Evolutionary conservation across 2,888 invertebrate genomes (phyloP), one percentile per base, ranked within the genome.

Genomic region (Acrobasis suavella): DNA sequence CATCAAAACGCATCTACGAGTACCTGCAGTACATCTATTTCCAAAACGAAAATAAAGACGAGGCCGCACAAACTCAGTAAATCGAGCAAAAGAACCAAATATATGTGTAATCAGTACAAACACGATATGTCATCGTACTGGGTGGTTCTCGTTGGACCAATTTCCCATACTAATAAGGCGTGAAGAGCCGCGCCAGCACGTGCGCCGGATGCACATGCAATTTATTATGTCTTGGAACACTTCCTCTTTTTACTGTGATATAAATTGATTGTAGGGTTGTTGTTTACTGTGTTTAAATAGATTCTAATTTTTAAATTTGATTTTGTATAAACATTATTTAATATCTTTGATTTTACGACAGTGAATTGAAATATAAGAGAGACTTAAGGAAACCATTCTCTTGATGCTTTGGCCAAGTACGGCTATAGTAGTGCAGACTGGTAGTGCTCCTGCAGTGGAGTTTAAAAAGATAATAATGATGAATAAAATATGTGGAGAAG

Each of bases 141-240:
- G 82, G 81, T 81, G 81, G 82, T 73, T 69, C 67, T 69, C 66
- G 66, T 71, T 68, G 75, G 76, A 81, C 82, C 83, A 87, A 89
- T 89, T 90, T 85, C 83, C 79, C 74, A 75, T 72, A 82, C 79
- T 85, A 91, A 91, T 91, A 88, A 84, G 85, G 82, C 91, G 86
- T 89, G 88, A 84, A 85, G 85, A 68, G 67, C 73, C 76, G 77
- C 75, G 75, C 68, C 68, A 72, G 71, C 67, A 67, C 68, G 71
- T 73, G 76, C 78, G 75, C 77, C 81, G 76, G 67, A 69, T 69
- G 67, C 66, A 59, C 22, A 62, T 67, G 74, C 73, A 72, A 75
- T 81, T 77, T 77, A 78, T 80, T 76, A 72, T 75, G 80, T 79
- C 79, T 71, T 74, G 72, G 60, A 67, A 59, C 63, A 64, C 65